Conservation (phyloP, 2,888 invertebrate genomes). For the Clivina fossor region DNA sequence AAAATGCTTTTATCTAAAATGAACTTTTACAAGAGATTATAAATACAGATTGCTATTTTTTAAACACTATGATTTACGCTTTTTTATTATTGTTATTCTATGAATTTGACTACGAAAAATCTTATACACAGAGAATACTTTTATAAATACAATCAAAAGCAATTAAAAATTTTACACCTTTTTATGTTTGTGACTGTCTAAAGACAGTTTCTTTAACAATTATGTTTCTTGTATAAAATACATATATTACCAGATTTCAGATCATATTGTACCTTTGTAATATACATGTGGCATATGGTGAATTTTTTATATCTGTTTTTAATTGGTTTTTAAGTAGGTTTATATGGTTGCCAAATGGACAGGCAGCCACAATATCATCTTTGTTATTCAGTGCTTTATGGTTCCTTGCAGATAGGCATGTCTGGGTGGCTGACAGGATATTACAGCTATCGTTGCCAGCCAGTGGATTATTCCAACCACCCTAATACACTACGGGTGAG, state of each 20-base stretch:
- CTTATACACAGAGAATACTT: not conserved
- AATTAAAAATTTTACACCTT: not conserved
- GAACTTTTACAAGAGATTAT: too few species aligned
- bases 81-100: too few species aligned
- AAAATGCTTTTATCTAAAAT: not conserved
- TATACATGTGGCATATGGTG: not conserved
- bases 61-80: too few species aligned
- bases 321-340: too few species aligned
- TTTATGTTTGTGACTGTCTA: not conserved
- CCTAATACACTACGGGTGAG: constrained; percentile 90
- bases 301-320: not conserved
- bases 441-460: constrained; percentile 95
- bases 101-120: too few species aligned
- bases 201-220: not conserved
- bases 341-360: constrained; percentile 13
- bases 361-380: constrained; percentile 15
- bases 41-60: too few species aligned
- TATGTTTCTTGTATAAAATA: not conserved
- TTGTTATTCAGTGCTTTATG: constrained; percentile 53
- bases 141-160: not conserved
- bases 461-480: constrained; percentile 92
- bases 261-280: not conserved
- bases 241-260: too few species aligned
- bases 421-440: constrained; percentile 94
- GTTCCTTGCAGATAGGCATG: constrained; percentile 80